A percentile compares a stretch with the other conserved stretches of the same genome.
Conservation (phyloP, 2,888 invertebrate genomes). For the Diplolepis rosae region DNA sequence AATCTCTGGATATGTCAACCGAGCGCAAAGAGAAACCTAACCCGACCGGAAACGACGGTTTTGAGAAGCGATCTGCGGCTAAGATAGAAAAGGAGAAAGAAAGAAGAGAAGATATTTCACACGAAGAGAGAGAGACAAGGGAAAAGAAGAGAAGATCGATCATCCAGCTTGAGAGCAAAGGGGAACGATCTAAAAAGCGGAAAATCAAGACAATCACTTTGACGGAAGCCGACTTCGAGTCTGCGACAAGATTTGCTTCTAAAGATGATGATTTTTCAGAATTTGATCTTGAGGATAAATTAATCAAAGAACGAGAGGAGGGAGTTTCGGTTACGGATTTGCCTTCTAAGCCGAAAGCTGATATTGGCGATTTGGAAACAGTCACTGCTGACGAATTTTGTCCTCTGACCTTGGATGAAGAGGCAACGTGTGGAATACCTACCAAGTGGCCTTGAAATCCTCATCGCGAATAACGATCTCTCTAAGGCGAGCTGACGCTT, state of each 20-base stretch:
- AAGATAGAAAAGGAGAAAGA: neutral
- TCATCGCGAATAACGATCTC: slow-evolving; percentile 31
- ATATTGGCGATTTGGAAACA: slow-evolving; percentile 64
- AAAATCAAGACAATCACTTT: slow-evolving; percentile 55
- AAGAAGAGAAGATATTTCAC: slow-evolving; percentile 10
- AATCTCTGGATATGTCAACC: slow-evolving; percentile 3
- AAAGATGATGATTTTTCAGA: slow-evolving; percentile 65
- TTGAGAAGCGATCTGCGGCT: neutral
- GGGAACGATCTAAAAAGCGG: slow-evolving; percentile 34
- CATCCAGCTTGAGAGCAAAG: neutral
- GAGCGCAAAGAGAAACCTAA: slow-evolving; percentile 15
- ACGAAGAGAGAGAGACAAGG: slow-evolving; percentile 33
- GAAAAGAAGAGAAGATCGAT: slow-evolving; percentile 54
- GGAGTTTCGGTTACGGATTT: slow-evolving; percentile 62
- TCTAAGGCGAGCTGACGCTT: neutral
- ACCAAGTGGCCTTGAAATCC: slow-evolving; percentile 60
- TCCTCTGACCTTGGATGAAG: slow-evolving; percentile 66
- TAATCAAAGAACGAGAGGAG: slow-evolving; percentile 36
- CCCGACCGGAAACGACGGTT: neutral
- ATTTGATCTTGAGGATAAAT: slow-evolving; percentile 57
- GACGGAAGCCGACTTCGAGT: slow-evolving; percentile 58
- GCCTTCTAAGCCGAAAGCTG: slow-evolving; percentile 65
- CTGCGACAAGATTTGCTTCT: slow-evolving; percentile 37
- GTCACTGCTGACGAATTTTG: slow-evolving; percentile 68
- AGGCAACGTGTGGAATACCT: slow-evolving; percentile 59